These are phyloP conservation scores for Rhabdornis inornatus DNA, from an alignment of 2,113 vertebrate species.

Conservation along the genomic window DNA sequence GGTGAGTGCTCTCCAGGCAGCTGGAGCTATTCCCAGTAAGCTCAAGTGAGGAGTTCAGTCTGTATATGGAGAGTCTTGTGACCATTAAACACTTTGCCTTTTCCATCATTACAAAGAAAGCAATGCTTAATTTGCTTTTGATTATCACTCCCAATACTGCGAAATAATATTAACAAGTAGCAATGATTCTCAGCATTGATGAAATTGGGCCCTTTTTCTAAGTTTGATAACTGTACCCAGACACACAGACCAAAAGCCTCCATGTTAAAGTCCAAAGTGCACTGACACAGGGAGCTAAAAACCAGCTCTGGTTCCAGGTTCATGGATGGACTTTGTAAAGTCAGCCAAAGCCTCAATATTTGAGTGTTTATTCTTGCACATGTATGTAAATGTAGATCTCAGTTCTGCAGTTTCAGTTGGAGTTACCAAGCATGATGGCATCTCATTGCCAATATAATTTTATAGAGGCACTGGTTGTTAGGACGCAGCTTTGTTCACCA, in stretches of 20 bases:
- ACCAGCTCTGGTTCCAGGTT: neutral
- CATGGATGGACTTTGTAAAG: neutral
- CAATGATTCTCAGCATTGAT: neutral
- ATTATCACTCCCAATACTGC: neutral
- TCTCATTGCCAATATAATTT: neutral
- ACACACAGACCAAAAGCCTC: neutral
- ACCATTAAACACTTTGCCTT: neutral
- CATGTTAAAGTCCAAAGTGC: neutral
- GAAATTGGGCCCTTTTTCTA: neutral
- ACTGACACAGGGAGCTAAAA: neutral
- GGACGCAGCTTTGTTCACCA: neutral
- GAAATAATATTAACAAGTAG: neutral
- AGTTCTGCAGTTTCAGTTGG: neutral
- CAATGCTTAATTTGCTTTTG: neutral
- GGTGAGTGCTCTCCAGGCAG: neutral
- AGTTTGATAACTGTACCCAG: neutral
- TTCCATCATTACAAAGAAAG: neutral
- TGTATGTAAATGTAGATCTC: neutral
- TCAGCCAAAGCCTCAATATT: neutral
- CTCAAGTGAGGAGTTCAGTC: neutral
- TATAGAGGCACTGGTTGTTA: neutral
- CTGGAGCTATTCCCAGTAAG: neutral
- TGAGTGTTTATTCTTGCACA: neutral
- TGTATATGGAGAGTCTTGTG: rapidly evolving
- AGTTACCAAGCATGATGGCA: neutral